Evolutionary conservation across 1,140 invertebrate genomes (phyloP), one percentile per base, ranked within the genome.

Genomic region (Papilio aristodemus): DNA sequence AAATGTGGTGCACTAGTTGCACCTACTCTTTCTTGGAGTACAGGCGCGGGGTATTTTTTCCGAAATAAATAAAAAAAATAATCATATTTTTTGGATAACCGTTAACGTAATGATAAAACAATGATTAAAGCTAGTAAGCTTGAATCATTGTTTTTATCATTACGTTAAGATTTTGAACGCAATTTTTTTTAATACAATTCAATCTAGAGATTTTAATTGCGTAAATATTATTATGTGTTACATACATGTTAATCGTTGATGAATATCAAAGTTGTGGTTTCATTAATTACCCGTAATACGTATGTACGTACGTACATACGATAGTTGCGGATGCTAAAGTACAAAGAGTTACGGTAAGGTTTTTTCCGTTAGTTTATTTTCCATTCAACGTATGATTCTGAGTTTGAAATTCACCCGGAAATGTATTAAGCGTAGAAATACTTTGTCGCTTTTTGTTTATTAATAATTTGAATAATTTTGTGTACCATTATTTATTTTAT

Each of bases 221-320:
- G 19, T 17, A 17, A 46, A 46, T 46, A 46, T 17, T n/a, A 46
- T 46, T 46, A 46, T 46, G 43, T 46, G 14, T 19, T 19, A 46
- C 43, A 46, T 17, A 46, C 14, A 9, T 8, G 14, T 17, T 46
- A 46, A 46, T 19, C 43, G 19, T 17, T 46, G 6, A 2, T 46
- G 17, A 17, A 43, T 43, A 17, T 14, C 17, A n/a, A 46, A 8
- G 6, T 46, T 46, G 43, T 17, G 43, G 43, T 46, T 46, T 17
- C 17, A 46, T 46, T 19, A 46, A 46, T 46, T 46, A 46, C 19
- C n/a, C 39, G 19, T 46, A 46, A n/a, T n/a, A n/a, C n/a, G n/a
- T n/a, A 46, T 46, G 17, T 46, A 46, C n/a, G n/a, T n/a, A 46
- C 14, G 43, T 19, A 41, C 4, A 41, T 41, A n/a, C n/a, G n/a